Base-by-base conservation (phyloP, 2,797 vertebrate genomes). In the Martes flavigula region DNA sequence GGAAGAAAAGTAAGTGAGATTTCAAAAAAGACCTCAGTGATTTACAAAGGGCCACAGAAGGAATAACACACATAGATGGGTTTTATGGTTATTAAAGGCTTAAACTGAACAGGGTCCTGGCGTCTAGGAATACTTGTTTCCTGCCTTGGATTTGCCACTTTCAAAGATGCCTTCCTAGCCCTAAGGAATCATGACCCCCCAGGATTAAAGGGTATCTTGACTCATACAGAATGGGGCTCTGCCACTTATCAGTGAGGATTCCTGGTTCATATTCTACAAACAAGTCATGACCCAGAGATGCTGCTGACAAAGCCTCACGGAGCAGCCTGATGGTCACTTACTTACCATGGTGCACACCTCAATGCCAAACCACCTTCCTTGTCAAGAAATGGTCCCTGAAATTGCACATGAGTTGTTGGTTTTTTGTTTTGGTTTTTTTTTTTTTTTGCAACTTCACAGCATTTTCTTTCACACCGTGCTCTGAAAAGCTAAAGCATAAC, bases 1-100 rank as follows among this genome's bases (percentile, higher is more conserved):
- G 23, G 25, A 43, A 70, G 62, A 93, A 82, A 93, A 84, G 92
- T 93, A 93, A 84, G 92, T 93, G 73, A 91, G 17, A 82, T 83
- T 60, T 87, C 70, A 56, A 23, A 20, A 87, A 75, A 84, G 58
- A 46, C 3, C 30, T 51, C 21, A 43, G 1, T 13, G n/a, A 13
- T 56, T 84, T 64, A 72, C 60, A 66, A 32, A 90, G 2, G 1
- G 11, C 5, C 30, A 13, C n/a, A 9, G 8, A 43, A 48, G 2
- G 38, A 58, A 54, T 54, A 35, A 88, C 60, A 35, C 43, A 32
- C 1, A 5, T 2, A 17, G 25, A 32, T 35, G 30, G 15, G 5
- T 38, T 70, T 90, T 56, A 56, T 58, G 58, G 38, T 62, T 27
- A 18, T 60, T 89, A 93, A 78, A 60, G 40, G 32, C 6, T 23